Percentiles rank a stretch among this genome's conserved stretches.
These are phyloP conservation scores for Paramuricea clavata DNA, from an alignment of 92 coral and sea anemone genomes.

Conservation along the genomic window DNA sequence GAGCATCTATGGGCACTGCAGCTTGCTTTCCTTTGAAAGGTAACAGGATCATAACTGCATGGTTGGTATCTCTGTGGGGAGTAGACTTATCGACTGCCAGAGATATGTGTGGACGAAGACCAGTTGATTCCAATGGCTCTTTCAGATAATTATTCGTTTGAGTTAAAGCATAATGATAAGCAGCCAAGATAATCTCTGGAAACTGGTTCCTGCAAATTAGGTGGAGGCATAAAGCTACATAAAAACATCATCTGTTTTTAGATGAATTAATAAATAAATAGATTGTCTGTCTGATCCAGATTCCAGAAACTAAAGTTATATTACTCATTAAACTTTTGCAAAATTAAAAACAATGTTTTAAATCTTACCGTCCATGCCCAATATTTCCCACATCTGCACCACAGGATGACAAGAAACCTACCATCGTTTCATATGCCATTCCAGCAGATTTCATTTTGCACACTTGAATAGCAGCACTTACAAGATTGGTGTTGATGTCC, in stretches of 20 bases:
- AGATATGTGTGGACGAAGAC: constrained; percentile 1
- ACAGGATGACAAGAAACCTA: constrained; percentile 13
- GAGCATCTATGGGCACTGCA: constrained; percentile 19
- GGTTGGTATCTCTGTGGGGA: constrained; percentile 11
- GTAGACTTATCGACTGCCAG: constrained; percentile 24
- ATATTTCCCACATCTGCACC: constrained; percentile 14
- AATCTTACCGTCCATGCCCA: constrained; percentile 7
- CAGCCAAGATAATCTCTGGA: constrained; percentile 5
- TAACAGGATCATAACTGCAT: not conserved
- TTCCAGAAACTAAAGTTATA: too few relatives aligned
- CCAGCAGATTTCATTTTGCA: constrained; percentile 15
- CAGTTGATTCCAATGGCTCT: constrained; percentile 13
- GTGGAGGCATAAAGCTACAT: too few relatives aligned
- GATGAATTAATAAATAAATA: too few relatives aligned
- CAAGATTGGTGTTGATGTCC: constrained; percentile 1
- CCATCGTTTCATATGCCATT: not conserved
- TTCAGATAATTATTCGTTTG: not conserved
- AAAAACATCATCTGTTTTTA: too few relatives aligned
- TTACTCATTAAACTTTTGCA: too few relatives aligned
- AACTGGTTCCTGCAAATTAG: constrained; percentile 22
- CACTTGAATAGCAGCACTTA: not conserved
- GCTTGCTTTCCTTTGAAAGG: constrained; percentile 6
- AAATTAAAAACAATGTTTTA: too few relatives aligned
- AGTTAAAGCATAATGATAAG: not conserved
- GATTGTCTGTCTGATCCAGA: too few relatives aligned